Conservation (phyloP, 2,888 invertebrate species). For the Brachynemurus nebulosus region DNA sequence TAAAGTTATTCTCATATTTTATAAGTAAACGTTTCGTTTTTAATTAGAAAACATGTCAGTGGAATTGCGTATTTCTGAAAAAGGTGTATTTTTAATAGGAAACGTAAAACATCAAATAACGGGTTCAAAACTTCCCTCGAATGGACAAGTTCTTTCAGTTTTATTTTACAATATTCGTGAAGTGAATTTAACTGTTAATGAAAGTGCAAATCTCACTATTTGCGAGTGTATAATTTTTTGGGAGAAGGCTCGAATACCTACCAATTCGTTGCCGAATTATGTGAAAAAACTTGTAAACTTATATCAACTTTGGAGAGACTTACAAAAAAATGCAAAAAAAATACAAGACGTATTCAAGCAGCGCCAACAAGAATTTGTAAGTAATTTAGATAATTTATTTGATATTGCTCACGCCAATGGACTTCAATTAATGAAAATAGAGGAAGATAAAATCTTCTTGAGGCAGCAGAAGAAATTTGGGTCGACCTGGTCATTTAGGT, state of each 20-base stretch:
- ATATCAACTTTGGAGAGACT: neutral
- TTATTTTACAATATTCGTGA: constrained; percentile 1
- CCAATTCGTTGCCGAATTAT: neutral
- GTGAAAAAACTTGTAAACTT: neutral
- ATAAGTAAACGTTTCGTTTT: neutral
- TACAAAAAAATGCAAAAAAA: neutral
- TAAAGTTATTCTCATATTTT: too few species aligned
- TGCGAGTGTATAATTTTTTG: neutral
- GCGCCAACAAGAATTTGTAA: too few species aligned
- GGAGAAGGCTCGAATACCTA: constrained; percentile 2
- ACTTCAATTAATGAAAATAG: too few species aligned
- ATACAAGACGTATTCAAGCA: neutral
- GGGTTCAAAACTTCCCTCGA: constrained; percentile 2
- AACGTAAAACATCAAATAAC: neutral
- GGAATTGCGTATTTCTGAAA: neutral
- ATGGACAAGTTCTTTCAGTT: neutral
- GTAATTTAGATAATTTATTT: too few species aligned
- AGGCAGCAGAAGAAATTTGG: too few species aligned
- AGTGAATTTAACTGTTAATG: neutral
- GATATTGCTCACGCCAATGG: too few species aligned
- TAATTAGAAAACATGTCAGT: neutral
- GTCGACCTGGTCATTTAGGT: too few species aligned
- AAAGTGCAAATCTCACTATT: neutral
- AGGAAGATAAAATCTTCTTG: too few species aligned
- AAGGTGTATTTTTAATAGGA: neutral